These are phyloP conservation scores for Anneissia japonica DNA, from an alignment of 35 echinoderm and acorn worm species.

Conservation along the genomic window DNA sequence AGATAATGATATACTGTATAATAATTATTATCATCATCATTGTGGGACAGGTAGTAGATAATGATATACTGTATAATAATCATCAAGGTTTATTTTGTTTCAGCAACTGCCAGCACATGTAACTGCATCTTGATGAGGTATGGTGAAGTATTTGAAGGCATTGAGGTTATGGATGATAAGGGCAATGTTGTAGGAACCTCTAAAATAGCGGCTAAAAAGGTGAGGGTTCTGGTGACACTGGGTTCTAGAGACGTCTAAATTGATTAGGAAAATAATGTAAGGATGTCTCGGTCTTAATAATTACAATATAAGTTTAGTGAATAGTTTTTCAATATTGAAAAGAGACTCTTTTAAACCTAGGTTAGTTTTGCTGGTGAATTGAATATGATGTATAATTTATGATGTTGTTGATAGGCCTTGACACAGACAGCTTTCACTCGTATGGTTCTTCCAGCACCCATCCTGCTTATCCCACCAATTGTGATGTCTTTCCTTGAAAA, in stretches of 20 bases:
- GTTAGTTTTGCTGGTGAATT: too few species aligned
- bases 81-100: slow-evolving; percentile 28
- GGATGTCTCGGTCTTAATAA: too few species aligned
- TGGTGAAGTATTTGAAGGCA: slow-evolving; percentile 77
- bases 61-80: too few species aligned
- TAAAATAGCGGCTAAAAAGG: slow-evolving; percentile 90
- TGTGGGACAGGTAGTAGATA: too few species aligned
- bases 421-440: slow-evolving; percentile 74
- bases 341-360: too few species aligned
- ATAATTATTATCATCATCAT: too few species aligned
- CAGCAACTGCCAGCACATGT: slow-evolving; percentile 84
- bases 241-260: too few species aligned
- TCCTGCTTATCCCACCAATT: slow-evolving; percentile 76
- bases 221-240: too few species aligned
- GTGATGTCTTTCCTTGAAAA: slow-evolving; percentile 80
- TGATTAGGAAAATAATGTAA: too few species aligned
- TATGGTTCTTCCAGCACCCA: slow-evolving; percentile 70
- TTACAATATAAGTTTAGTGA: too few species aligned
- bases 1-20: too few species aligned
- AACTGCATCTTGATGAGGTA: slow-evolving; percentile 89
- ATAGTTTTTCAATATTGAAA: too few species aligned
- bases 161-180: slow-evolving; percentile 75
- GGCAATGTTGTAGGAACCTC: slow-evolving; percentile 72
- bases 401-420: slow-evolving; percentile 47
- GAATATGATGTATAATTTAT: background rate